These are phyloP conservation scores for Varanus komodoensis DNA, from an alignment of 2,113 vertebrate species.

Conservation along the genomic window DNA sequence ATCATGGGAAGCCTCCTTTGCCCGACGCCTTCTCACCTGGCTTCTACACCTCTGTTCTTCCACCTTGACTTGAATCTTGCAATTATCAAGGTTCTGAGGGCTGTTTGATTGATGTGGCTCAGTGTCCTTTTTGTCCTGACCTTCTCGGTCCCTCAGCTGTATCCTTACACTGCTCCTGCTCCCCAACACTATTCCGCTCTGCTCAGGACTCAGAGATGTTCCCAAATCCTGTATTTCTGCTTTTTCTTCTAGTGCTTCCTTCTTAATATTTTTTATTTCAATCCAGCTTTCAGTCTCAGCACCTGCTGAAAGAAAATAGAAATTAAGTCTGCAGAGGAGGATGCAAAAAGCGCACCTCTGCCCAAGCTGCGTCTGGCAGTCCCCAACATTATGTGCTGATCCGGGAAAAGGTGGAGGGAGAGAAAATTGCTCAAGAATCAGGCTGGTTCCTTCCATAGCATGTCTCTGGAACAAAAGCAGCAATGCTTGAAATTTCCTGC, in stretches of 20 bases:
- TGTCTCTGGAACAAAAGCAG: too few species aligned
- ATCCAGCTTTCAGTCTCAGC: not conserved
- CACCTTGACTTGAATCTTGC: not conserved
- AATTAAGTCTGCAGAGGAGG: not conserved
- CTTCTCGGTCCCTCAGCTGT: not conserved
- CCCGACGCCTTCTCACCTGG: constrained; percentile 5
- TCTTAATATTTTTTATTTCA: not conserved
- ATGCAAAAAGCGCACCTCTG: too few species aligned
- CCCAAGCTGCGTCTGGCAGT: too few species aligned
- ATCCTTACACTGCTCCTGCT: not conserved
- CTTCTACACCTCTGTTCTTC: constrained; percentile 4
- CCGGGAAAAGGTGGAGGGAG: too few species aligned
- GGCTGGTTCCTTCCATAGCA: too few species aligned
- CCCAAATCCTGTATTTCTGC: not conserved
- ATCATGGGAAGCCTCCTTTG: constrained; percentile 14
- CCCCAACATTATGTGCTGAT: too few species aligned
- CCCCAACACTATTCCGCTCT: not conserved
- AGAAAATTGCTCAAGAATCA: too few species aligned
- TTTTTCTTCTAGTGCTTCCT: not conserved
- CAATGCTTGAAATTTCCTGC: too few species aligned
- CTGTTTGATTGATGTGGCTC: not conserved
- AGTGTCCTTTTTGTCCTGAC: not conserved
- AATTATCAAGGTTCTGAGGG: not conserved
- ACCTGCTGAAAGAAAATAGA: not conserved
- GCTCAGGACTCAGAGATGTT: not conserved